These are phyloP conservation scores for Dryoscopus gambensis DNA, from an alignment of 2,113 vertebrate species.

Conservation along the genomic window DNA sequence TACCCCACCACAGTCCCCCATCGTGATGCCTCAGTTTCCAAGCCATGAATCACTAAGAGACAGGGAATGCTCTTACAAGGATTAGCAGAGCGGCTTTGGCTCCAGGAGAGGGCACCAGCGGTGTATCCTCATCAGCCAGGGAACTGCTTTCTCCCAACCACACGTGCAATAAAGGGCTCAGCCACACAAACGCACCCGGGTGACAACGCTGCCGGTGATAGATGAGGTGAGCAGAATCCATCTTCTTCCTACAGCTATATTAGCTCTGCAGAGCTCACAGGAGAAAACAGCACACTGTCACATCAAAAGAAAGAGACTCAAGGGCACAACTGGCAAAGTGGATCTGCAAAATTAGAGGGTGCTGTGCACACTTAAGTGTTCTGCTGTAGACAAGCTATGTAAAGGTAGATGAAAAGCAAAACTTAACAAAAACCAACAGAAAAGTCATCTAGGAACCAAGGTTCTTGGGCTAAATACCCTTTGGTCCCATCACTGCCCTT, in stretches of 20 bases:
- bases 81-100: not conserved
- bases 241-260: not conserved
- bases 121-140: not conserved
- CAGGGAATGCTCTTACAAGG: not conserved
- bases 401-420: not conserved
- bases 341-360: not conserved
- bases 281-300: not conserved
- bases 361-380: not conserved
- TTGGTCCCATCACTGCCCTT: not conserved
- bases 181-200: not conserved
- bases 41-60: not conserved
- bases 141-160: not conserved
- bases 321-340: not conserved
- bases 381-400: not conserved
- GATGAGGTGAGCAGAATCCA: not conserved
- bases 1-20: not conserved
- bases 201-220: not conserved
- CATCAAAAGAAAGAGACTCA: not conserved
- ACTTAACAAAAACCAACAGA: not conserved
- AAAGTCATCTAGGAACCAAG: not conserved
- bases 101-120: constrained; percentile 25
- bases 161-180: not conserved
- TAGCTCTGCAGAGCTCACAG: not conserved
- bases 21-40: not conserved
- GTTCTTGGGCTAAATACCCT: not conserved